Base-by-base conservation (phyloP, 2,113 vertebrate genomes). In the Sitta europaea region DNA sequence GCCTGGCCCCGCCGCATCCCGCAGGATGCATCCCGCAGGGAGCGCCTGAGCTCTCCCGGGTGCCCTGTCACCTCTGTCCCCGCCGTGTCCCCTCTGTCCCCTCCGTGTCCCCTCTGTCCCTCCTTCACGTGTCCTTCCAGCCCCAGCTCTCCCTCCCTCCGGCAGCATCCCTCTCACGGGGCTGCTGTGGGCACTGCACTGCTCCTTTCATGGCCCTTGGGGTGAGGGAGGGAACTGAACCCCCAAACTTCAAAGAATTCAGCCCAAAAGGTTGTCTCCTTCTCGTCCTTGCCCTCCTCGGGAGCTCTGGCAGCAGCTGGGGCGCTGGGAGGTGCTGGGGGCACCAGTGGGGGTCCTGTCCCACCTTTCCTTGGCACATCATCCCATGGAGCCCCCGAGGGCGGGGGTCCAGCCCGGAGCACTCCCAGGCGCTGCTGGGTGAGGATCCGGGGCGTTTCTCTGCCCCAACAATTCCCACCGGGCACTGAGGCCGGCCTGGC, bases 281-380 rank as follows among this genome's bases (percentile, higher is more conserved):
- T 12, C n/a, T 35, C 33, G 27, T 12, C 6, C 17, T 6, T 6
- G 38, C 9, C 29, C 33, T 27, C 10, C 35, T 5, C 6, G 67
- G 0, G 27, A 29, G 21, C 21, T 9, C 47, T 10, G 50, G 57
- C 55, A 23, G 45, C 4, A 8, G 22, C 0, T 0, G 0, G 28
- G 42, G 31, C 1, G 14, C 24, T 14, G 15, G 1, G 40, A 61
- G 33, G 40, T 29, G 59, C 57, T 50, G 76, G 35, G 47, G 80
- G 7, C 51, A 62, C 21, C 16, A 3, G 1, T 0, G n/a, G 58
- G 74, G 59, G 5, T 74, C 31, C n/a, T 7, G 8, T 6, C 21
- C 31, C 33, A 9, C 11, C 1, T 2, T 50, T 5, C 45, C 9
- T 1, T 4, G 40, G 15, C 0, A 17, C 38, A 40, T 13, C 40